A percentile compares a stretch with the other conserved stretches of the same genome.
These are phyloP conservation scores for Aplysia californica DNA, from an alignment of 1,140 invertebrate genomes.

Conservation along the genomic window DNA sequence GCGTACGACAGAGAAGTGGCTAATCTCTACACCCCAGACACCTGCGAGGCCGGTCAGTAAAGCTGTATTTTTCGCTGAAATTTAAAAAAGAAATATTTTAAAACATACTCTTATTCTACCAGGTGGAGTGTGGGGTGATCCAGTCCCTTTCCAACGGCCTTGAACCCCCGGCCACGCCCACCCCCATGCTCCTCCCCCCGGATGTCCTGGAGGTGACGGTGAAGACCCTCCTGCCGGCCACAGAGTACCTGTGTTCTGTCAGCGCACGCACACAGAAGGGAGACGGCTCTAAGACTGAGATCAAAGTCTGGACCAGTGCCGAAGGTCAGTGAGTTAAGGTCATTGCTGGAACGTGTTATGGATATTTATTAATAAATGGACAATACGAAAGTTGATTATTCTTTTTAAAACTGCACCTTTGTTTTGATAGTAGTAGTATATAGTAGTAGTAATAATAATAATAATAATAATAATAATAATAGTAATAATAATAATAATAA, in stretches of 20 bases:
- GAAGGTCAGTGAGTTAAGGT: constrained; percentile 34
- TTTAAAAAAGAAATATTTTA: no score
- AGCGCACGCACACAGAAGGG: constrained; percentile 74
- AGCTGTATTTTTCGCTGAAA: no score
- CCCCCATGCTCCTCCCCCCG: constrained; percentile 24
- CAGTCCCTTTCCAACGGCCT: background rate
- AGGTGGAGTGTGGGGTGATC: constrained; percentile 27
- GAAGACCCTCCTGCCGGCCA: constrained; percentile 76
- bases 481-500: background rate
- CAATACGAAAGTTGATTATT: no score
- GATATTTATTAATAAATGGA: no score
- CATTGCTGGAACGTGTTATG: background rate
- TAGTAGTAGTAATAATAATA: constrained; percentile 9
- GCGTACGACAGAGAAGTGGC: no score
- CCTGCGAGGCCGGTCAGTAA: no score
- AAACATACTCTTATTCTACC: background rate
- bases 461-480: background rate
- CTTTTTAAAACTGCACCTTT: no score
- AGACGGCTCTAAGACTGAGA: constrained; percentile 71
- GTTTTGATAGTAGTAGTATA: no score
- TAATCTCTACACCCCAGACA: no score
- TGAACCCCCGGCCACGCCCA: background rate
- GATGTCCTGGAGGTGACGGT: constrained; percentile 30
- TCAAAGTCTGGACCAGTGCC: constrained; percentile 73
- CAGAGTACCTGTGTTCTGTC: constrained; percentile 78